Conservation (phyloP, 2,797 vertebrate species). For the Sebastes matsubarae region DNA sequence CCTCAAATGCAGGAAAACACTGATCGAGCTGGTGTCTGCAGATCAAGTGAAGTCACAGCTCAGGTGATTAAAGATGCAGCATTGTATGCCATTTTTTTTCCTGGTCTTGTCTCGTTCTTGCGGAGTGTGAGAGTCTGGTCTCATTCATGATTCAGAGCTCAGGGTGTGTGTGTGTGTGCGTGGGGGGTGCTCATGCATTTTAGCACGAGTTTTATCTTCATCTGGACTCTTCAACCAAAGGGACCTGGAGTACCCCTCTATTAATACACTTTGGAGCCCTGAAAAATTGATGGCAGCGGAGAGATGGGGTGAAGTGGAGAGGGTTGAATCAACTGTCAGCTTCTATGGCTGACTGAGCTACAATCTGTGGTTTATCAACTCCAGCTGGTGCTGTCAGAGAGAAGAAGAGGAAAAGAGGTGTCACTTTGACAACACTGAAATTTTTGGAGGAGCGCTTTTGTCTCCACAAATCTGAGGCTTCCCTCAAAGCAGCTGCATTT, state of each 20-base stretch:
- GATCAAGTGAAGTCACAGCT: constrained; percentile 79
- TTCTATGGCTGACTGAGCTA: constrained; percentile 59
- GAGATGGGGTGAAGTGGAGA: constrained; percentile 58
- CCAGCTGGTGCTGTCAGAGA: constrained; percentile 66
- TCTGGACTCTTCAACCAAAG: constrained; percentile 58
- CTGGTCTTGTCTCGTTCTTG: constrained; percentile 60
- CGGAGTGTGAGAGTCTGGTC: constrained; percentile 69
- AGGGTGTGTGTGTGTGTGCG: not conserved
- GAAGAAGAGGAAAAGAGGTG: constrained; percentile 44
- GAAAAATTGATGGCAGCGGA: constrained; percentile 75
- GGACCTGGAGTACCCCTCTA: constrained; percentile 65
- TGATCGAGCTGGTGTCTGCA: constrained; percentile 72
- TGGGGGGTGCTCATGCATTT: constrained; percentile 57
- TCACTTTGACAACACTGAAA: constrained; percentile 57
- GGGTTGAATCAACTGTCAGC: constrained; percentile 71
- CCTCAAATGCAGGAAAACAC: constrained; percentile 63
- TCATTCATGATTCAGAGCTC: constrained; percentile 84
- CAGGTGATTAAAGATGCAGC: constrained; percentile 80
- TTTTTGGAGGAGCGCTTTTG: constrained; percentile 51
- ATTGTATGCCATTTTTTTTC: constrained; percentile 69
- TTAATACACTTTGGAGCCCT: constrained; percentile 73
- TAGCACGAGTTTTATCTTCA: constrained; percentile 74
- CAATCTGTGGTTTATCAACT: constrained; percentile 67
- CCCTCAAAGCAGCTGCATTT: constrained; percentile 35
- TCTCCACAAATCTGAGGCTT: constrained; percentile 39